phyloP scores from a whole-genome alignment of 53 echinoderm and acorn worm species.

The Holothuria scabra region DNA sequence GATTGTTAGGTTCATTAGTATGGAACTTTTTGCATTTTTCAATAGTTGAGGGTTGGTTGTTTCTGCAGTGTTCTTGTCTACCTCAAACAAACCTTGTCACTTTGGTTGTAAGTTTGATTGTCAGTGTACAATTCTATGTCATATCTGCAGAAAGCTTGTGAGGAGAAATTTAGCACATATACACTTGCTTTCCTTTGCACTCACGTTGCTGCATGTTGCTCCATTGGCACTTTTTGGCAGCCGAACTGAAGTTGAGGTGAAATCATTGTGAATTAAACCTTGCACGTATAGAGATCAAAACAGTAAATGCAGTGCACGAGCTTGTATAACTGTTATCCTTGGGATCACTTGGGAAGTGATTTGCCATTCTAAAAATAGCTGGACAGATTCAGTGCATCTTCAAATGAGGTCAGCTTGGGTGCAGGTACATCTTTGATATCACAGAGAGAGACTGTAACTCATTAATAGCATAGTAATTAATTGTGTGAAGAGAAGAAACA shows the following conservation, averaged over 20 bases:
- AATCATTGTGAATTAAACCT: constrained; percentile 17
- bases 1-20: no score
- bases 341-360: constrained; percentile 20
- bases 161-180: no score
- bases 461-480: constrained; percentile 30
- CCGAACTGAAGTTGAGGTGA: constrained; percentile 23
- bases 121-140: no score
- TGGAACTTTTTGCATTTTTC: no score
- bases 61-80: no score
- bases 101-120: no score
- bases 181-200: no score
- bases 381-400: no score
- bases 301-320: neutral
- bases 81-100: no score
- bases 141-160: no score
- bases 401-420: constrained; percentile 15
- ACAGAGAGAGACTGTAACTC: constrained; percentile 26
- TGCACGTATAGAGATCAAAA: constrained; percentile 18
- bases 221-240: neutral
- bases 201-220: no score
- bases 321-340: constrained; percentile 12
- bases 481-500: constrained; percentile 14
- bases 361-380: constrained; percentile 28
- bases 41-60: no score
- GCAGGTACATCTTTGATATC: neutral